Percentiles rank a stretch among this genome's conserved stretches.
Conservation (phyloP, 2,888 invertebrate species). For the Acronicta psi region DNA sequence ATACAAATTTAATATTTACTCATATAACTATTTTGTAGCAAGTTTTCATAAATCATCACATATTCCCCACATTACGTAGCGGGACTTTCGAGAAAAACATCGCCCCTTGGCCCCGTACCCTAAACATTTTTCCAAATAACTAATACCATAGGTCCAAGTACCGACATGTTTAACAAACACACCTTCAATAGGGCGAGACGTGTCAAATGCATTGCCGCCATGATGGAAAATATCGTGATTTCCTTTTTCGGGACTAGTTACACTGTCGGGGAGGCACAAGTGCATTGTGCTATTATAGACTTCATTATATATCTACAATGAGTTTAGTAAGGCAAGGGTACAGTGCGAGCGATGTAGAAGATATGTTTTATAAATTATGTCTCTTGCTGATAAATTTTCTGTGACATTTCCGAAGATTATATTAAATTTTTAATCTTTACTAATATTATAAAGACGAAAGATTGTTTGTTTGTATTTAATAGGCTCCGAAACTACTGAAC, state of each 20-base stretch:
- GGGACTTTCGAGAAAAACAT: not conserved
- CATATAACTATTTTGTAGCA: no score
- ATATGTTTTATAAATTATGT: not conserved
- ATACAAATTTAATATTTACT: no score
- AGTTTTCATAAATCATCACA: no score
- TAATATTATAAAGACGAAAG: no score
- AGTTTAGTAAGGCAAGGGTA: slow-evolving; percentile 6
- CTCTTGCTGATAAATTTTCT: no score
- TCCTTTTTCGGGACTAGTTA: slow-evolving; percentile 73
- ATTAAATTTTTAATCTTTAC: no score
- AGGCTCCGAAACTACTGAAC: no score
- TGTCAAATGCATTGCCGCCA: slow-evolving; percentile 60
- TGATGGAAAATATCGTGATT: slow-evolving; percentile 75
- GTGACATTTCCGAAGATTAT: no score
- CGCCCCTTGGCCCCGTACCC: slow-evolving; percentile 5
- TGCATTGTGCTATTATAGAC: slow-evolving; percentile 40
- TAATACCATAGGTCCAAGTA: slow-evolving; percentile 37
- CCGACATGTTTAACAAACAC: slow-evolving; percentile 52
- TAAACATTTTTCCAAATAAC: slow-evolving; percentile 52
- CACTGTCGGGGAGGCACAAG: slow-evolving; percentile 39
- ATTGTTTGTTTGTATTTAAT: no score
- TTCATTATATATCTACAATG: slow-evolving; percentile 54
- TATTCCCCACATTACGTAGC: no score
- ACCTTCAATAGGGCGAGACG: slow-evolving; percentile 35
- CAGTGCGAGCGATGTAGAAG: slow-evolving; percentile 12